Conservation (phyloP, 2,888 invertebrate species). For the Mantis religiosa region DNA sequence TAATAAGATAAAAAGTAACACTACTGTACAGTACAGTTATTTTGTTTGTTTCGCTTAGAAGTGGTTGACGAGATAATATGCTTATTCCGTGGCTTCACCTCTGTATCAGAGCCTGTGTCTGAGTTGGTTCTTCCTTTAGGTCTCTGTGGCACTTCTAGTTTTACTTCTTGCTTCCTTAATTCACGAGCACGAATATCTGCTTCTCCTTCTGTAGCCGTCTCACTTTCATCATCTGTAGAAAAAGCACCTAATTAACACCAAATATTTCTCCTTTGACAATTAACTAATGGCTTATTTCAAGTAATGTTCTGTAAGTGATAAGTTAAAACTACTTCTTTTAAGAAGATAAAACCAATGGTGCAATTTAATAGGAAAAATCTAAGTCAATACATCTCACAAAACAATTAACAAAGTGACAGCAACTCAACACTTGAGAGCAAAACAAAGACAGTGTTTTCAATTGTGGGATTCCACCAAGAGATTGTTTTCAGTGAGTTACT, state of each 20-base stretch:
- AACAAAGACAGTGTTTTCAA: too few species aligned
- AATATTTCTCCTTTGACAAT: too few species aligned
- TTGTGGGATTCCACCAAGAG: too few species aligned
- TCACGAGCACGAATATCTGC: conserved; percentile 64
- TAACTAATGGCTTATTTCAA: too few species aligned
- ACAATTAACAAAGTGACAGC: too few species aligned
- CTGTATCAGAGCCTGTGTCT: conserved; percentile 65
- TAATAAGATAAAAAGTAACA: not conserved
- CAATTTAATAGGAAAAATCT: too few species aligned
- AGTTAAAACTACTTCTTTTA: too few species aligned
- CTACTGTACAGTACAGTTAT: conserved; percentile 21
- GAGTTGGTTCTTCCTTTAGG: conserved; percentile 41
- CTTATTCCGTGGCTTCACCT: conserved; percentile 53
- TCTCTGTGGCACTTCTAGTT: conserved; percentile 56
- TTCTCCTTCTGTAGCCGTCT: conserved; percentile 71
- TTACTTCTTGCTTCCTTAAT: conserved; percentile 63
- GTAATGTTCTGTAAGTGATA: too few species aligned
- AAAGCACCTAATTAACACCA: not conserved
- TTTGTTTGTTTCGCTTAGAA: conserved; percentile 6
- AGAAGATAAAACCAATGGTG: too few species aligned
- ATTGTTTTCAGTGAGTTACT: too few species aligned
- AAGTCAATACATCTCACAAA: too few species aligned
- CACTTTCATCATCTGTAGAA: conserved; percentile 57
- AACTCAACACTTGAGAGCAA: too few species aligned
- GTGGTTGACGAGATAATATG: conserved; percentile 5